Evolutionary conservation across 35 echinoderm and acorn worm species (phyloP), one percentile per base, ranked within the genome.

Genomic region (Lytechinus pictus): DNA sequence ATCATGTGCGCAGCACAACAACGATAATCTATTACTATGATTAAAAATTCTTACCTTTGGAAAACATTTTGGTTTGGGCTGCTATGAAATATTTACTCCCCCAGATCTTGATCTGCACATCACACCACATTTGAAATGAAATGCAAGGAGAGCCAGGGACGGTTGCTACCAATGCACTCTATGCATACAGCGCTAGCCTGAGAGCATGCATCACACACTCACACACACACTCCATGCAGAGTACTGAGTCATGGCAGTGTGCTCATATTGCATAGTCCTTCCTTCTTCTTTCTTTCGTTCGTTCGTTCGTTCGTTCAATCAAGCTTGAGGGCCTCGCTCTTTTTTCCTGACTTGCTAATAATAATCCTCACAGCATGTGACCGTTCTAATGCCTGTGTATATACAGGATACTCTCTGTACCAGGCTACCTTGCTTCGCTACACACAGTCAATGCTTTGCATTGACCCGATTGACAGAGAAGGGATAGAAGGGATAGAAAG

Each of bases 351-450:
- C 28, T 90, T 10, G 88, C 88, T 90, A 54, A 44, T 90, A 90
- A 90, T 90, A 90, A 90, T 90, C 88, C 88, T 4, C 52, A 90
- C 88, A 52, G 44, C 88, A 90, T 90, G 88, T 90, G 88, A 90
- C 88, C 88, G 16, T 51, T 54, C 52, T 12, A 10, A 21, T 33
- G 86, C 86, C 61, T 79, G 66, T 79, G 66, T 79, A 79, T 66
- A 66, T 79, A 52, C 28, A 88, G 44, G 21, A 28, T 88, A 9
- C 88, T 29, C 88, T 4, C 29, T 90, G 52, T 90, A 90, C 88
- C 14, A 90, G 10, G 12, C 28, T 90, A 21, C 24, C 52, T 44
- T 90, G 88, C 88, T 12, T 29, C 52, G 24, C 88, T 90, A 90
- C 52, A 90, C 88, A 90, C 28, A 44, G 88, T 52, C 29, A 90